These are phyloP conservation scores for Dicycla oo DNA, from an alignment of 2,888 invertebrate species.

Conservation along the genomic window DNA sequence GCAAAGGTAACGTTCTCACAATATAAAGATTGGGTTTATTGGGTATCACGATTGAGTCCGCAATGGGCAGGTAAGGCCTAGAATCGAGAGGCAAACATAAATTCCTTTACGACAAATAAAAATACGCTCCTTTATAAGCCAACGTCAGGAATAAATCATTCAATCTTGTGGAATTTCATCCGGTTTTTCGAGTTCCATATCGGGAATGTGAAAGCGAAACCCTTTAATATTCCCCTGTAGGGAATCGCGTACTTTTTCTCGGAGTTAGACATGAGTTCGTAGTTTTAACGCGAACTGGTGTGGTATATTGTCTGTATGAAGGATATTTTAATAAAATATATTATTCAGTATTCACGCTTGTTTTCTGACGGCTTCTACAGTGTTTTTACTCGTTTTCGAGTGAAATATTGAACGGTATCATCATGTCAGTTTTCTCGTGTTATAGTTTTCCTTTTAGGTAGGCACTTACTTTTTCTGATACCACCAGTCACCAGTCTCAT, in stretches of 20 bases:
- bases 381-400: not conserved
- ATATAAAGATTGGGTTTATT: constrained; percentile 86
- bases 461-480: not conserved
- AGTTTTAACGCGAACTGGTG: constrained; percentile 34
- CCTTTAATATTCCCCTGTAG: constrained; percentile 54
- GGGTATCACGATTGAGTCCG: constrained; percentile 77
- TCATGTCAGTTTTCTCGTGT: not conserved
- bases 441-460: not conserved
- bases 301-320: constrained; percentile 21
- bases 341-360: constrained; percentile 8
- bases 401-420: constrained; percentile 22
- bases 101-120: constrained; percentile 88
- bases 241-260: constrained; percentile 45
- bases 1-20: constrained; percentile 81
- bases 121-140: constrained; percentile 78
- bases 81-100: constrained; percentile 79
- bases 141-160: constrained; percentile 83
- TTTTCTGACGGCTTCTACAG: constrained; percentile 3
- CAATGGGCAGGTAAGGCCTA: constrained; percentile 75
- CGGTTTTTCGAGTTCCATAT: constrained; percentile 59
- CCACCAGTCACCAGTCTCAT: too few relatives aligned
- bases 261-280: constrained; percentile 15
- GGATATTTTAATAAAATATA: constrained; percentile 48
- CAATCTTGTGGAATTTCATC: constrained; percentile 78
- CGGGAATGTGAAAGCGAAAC: constrained; percentile 50